Conservation (phyloP, 1,140 invertebrate genomes). For the Formica selysi region DNA sequence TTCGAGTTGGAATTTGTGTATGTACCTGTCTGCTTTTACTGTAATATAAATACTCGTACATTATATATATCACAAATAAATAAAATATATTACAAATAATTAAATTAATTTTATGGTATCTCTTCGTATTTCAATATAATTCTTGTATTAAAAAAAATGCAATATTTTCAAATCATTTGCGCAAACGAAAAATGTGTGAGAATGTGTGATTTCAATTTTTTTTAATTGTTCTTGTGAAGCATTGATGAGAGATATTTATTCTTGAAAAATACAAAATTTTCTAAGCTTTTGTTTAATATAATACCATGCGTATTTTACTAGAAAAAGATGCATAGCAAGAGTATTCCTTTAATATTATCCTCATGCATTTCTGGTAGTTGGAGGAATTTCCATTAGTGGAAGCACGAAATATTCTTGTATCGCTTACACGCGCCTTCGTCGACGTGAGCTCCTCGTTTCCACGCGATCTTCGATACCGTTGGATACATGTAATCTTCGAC, state of each 20-base stretch:
- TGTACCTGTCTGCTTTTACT: neutral
- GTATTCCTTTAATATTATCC: conserved; percentile 29
- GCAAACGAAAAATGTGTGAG: neutral
- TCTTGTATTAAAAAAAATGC: neutral
- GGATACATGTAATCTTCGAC: conserved; percentile 62
- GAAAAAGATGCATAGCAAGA: neutral
- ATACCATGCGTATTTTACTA: neutral
- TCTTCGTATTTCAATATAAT: neutral
- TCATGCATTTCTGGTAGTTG: conserved; percentile 40
- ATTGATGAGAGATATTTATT: neutral
- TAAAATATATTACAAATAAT: too few relatives aligned
- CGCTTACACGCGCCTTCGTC: conserved; percentile 28
- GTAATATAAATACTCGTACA: neutral
- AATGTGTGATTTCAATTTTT: neutral
- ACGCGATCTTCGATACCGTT: conserved; percentile 53
- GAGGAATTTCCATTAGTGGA: conserved; percentile 56
- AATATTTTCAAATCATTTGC: neutral
- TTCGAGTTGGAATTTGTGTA: neutral
- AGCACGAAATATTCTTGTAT: conserved; percentile 56
- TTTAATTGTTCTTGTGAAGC: neutral
- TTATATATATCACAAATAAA: neutral
- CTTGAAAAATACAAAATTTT: neutral
- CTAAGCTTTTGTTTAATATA: conserved; percentile 18
- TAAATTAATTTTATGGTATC: neutral
- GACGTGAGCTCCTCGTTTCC: conserved; percentile 57